Evolutionary conservation across 2,888 invertebrate genomes (phyloP).

Genomic region (Mythimna impura): DNA sequence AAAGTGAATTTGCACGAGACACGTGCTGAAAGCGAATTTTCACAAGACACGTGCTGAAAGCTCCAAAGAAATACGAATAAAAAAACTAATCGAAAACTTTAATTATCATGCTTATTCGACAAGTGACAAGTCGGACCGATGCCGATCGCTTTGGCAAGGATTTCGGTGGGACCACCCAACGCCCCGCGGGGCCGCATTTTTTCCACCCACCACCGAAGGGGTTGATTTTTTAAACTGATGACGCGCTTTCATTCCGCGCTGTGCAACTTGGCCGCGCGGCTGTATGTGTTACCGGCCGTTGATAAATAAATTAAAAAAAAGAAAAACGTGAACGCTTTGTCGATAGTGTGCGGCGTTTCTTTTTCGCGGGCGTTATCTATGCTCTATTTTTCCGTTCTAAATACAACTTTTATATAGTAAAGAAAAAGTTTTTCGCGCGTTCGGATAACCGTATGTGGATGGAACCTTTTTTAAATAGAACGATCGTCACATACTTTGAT

Average conservation of each 20-base stretch:
- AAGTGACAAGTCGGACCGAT: constrained; percentile 88
- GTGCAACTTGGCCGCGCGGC: constrained; percentile 90
- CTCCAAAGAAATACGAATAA: constrained; percentile 72
- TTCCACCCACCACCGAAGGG: constrained; percentile 89
- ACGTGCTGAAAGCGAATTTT: constrained; percentile 57
- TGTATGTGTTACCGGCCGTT: constrained; percentile 86
- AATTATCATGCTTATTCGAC: constrained; percentile 90
- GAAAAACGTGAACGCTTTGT: constrained; percentile 83
- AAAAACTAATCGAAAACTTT: constrained; percentile 86
- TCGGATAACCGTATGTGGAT: constrained; percentile 53
- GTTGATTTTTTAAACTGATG: constrained; percentile 91
- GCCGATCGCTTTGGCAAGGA: constrained; percentile 90
- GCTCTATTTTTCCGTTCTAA: constrained; percentile 77
- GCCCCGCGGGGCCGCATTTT: constrained; percentile 86
- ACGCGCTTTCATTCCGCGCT: constrained; percentile 91
- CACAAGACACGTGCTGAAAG: constrained; percentile 64
- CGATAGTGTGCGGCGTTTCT: constrained; percentile 86
- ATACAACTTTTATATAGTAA: constrained; percentile 75
- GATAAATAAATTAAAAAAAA: constrained; percentile 86
- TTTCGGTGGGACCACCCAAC: constrained; percentile 87
- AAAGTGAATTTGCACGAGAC: constrained; percentile 53
- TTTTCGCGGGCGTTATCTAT: constrained; percentile 84
- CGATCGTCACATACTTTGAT: constrained; percentile 43
- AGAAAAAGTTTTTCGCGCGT: constrained; percentile 67
- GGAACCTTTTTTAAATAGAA: constrained; percentile 44